Conservation (phyloP, 2,888 invertebrate species). For the Neoascia interrupta region DNA sequence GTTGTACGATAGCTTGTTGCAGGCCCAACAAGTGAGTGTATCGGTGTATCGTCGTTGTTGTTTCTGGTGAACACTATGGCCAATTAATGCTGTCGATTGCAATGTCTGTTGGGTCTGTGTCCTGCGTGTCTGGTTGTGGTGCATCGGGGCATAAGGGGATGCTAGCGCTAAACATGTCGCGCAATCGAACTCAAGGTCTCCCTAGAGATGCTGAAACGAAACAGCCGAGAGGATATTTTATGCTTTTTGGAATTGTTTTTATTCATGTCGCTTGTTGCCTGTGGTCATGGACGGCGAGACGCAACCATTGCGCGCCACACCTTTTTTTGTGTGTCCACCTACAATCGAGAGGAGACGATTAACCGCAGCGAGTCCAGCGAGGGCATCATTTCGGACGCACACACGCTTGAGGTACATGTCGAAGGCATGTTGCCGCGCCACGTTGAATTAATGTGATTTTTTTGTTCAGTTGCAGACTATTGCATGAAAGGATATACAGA, state of each 20-base stretch:
- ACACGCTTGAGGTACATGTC: slow-evolving; percentile 30
- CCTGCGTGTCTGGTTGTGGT: slow-evolving; percentile 64
- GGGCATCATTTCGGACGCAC: slow-evolving; percentile 54
- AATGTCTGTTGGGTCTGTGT: slow-evolving; percentile 38
- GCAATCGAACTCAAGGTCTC: slow-evolving; percentile 61
- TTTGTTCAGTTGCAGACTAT: neutral
- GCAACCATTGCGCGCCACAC: slow-evolving; percentile 62
- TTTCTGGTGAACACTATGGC: slow-evolving; percentile 67
- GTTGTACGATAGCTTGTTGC: slow-evolving; percentile 21
- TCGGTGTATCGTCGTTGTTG: slow-evolving; percentile 34
- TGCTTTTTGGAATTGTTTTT: slow-evolving; percentile 20
- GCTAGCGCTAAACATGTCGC: slow-evolving; percentile 59
- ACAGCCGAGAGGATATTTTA: slow-evolving; percentile 34
- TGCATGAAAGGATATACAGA: slow-evolving; percentile 3
- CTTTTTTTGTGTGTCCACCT: slow-evolving; percentile 62
- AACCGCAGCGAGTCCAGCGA: slow-evolving; percentile 5
- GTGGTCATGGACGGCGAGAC: slow-evolving; percentile 46
- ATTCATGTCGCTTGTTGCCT: slow-evolving; percentile 36
- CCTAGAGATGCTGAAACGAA: slow-evolving; percentile 39
- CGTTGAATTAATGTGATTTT: slow-evolving; percentile 53
- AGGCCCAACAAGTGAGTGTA: slow-evolving; percentile 39
- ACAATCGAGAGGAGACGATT: slow-evolving; percentile 24
- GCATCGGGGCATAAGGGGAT: slow-evolving; percentile 10
- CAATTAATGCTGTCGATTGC: slow-evolving; percentile 68
- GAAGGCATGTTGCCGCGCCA: slow-evolving; percentile 39